Evolutionary conservation across 2,113 vertebrate genomes (phyloP), one percentile per base, ranked within the genome.

Genomic region (Herpailurus yagouaroundi): DNA sequence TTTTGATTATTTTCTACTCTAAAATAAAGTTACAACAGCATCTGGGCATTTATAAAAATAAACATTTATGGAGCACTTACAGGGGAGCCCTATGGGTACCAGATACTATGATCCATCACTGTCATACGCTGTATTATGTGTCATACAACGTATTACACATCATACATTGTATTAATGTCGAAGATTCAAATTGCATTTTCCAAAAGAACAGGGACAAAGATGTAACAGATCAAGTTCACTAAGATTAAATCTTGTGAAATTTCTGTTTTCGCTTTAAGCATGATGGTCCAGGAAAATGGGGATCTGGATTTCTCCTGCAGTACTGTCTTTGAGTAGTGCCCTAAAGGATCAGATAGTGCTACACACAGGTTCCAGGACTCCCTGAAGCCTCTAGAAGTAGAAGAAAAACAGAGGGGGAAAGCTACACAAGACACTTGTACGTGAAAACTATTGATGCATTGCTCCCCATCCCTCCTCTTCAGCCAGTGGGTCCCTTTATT

Each of bases 161-260:
- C 21, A 66, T 7, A 57, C 7, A 79, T 31, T 97, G 10, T 33
- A 91, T 45, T 91, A 82, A 90, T 50, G 19, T 50, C 33, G 1
- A 89, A 94, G 41, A 79, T 33, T 91, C 91, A 94, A 88, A 91
- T 74, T 85, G 80, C 38, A 94, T 79, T 88, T 91, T 31, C 41
- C 52, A 41, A 84, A 93, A 97, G 66, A 94, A 91, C 36, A 94
- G 57, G 57, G 69, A 63, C 21, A 84, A 95, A 91, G 12, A 91
- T 50, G 8, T 63, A 87, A 91, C 8, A 69, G 57, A 92, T 33
- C 63, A 82, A 83, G 33, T 93, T 87, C 6, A 71, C 31, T 57
- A 73, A 41, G 41, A 87, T 83, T 87, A 93, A 64, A 57, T 18
- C 36, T 36, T 77, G 9, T 84, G 41, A 92, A 92, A 68, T 85